phyloP scores from a whole-genome alignment of 2,888 invertebrate species.

The Drosophila rubida region DNA sequence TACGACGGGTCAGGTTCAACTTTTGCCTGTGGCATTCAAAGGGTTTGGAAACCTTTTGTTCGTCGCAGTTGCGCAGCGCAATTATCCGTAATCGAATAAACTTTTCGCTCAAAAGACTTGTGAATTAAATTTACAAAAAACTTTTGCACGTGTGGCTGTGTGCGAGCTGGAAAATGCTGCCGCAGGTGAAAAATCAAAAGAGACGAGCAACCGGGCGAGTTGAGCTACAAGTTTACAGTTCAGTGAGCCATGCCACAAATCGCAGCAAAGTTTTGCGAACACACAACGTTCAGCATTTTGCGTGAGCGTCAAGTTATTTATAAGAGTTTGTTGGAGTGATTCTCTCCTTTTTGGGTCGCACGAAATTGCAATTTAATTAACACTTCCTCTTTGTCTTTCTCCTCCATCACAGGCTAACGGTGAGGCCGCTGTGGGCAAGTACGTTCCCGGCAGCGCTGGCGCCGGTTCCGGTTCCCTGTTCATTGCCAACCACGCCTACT shows the following conservation, averaged over 20 bases:
- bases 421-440: slow-evolving; percentile 95
- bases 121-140: slow-evolving; percentile 56
- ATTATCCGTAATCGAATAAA: slow-evolving; percentile 60
- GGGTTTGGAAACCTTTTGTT: slow-evolving; percentile 3
- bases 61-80: slow-evolving; percentile 23
- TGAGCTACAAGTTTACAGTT: slow-evolving; percentile 38
- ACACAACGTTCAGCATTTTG: slow-evolving; percentile 10
- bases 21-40: slow-evolving; percentile 1
- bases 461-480: slow-evolving; percentile 95
- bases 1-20: slow-evolving; percentile 3
- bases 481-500: slow-evolving; percentile 98
- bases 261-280: slow-evolving; percentile 25
- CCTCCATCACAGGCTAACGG: slow-evolving; percentile 92
- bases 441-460: slow-evolving; percentile 94
- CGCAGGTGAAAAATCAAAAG: slow-evolving; percentile 40
- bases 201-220: slow-evolving; percentile 16
- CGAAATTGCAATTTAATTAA: slow-evolving; percentile 37
- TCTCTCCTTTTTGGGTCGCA: background rate
- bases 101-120: slow-evolving; percentile 39
- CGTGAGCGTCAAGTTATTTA: slow-evolving; percentile 3
- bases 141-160: slow-evolving; percentile 23
- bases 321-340: slow-evolving; percentile 7
- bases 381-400: slow-evolving; percentile 15
- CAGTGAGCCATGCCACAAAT: slow-evolving; percentile 41
- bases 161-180: slow-evolving; percentile 44